phyloP scores from a whole-genome alignment of 2,797 vertebrate species.

The Macropodus opercularis region DNA sequence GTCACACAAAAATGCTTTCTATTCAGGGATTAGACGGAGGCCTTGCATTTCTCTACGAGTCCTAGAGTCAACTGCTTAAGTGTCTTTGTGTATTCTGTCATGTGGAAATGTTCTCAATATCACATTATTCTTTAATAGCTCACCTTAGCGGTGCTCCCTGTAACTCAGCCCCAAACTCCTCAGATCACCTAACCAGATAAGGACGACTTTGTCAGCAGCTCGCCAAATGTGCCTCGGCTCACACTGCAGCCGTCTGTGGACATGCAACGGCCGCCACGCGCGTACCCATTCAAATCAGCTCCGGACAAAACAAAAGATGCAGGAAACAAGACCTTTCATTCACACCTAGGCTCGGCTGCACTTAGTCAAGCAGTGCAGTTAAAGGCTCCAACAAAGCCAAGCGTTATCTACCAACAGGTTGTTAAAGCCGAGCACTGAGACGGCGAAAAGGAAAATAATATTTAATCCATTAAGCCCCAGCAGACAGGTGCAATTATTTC shows the following conservation, averaged over 20 bases:
- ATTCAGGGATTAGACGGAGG: constrained; percentile 7
- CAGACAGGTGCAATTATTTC: background rate
- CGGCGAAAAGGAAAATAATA: background rate
- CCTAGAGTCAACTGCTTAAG: constrained; percentile 35
- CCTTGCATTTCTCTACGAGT: constrained; percentile 11
- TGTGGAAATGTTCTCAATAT: constrained; percentile 80
- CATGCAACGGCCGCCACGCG: constrained; percentile 18
- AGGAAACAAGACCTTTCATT: constrained; percentile 26
- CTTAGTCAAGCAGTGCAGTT: background rate
- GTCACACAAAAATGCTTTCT: constrained; percentile 23
- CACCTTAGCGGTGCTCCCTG: constrained; percentile 73
- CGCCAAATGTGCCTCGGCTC: constrained; percentile 69
- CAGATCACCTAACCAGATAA: constrained; percentile 84
- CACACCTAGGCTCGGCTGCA: constrained; percentile 10
- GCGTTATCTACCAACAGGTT: background rate
- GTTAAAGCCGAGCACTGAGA: background rate
- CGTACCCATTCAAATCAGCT: constrained; percentile 44
- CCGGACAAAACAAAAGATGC: constrained; percentile 10
- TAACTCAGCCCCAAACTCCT: constrained; percentile 82
- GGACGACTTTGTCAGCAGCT: constrained; percentile 76
- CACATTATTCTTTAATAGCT: constrained; percentile 86
- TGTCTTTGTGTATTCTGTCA: constrained; percentile 49
- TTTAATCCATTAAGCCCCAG: background rate
- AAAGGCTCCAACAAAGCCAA: background rate
- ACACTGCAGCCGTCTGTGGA: constrained; percentile 37